Evolutionary conservation across 2,113 vertebrate genomes (phyloP).

Genomic region (Pollimyrus isidori): DNA sequence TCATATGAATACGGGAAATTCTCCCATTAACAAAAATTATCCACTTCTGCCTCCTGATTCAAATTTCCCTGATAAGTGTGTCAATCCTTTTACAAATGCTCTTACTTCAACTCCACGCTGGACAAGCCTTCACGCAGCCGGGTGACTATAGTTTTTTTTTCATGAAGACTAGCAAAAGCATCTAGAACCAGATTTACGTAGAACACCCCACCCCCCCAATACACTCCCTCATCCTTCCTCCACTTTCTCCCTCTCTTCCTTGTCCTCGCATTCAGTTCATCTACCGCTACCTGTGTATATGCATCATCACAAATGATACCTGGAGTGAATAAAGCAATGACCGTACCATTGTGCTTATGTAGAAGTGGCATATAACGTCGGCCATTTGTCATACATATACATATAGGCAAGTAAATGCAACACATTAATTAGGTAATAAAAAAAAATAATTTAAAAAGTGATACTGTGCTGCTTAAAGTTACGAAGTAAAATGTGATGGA

Average conservation of each 20-base stretch:
- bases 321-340: background rate
- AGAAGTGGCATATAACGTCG: background rate
- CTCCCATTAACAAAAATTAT: background rate
- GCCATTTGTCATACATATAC: background rate
- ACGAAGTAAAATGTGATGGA: background rate
- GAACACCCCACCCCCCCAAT: background rate
- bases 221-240: background rate
- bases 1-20: background rate
- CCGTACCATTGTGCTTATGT: background rate
- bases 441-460: background rate
- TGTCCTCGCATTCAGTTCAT: background rate
- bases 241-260: background rate
- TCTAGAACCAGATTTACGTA: background rate
- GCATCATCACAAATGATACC: background rate
- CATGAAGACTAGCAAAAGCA: background rate
- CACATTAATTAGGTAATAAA: background rate
- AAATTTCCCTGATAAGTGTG: background rate
- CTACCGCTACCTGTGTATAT: background rate
- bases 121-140: background rate
- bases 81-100: conserved; percentile 3
- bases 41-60: background rate
- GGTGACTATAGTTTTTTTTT: background rate
- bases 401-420: background rate
- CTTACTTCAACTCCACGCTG: background rate
- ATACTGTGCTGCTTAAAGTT: background rate